Evolutionary conservation across 2,797 vertebrate genomes (phyloP), one percentile per base, ranked within the genome.

Genomic region (Scomberomorus guttatus): DNA sequence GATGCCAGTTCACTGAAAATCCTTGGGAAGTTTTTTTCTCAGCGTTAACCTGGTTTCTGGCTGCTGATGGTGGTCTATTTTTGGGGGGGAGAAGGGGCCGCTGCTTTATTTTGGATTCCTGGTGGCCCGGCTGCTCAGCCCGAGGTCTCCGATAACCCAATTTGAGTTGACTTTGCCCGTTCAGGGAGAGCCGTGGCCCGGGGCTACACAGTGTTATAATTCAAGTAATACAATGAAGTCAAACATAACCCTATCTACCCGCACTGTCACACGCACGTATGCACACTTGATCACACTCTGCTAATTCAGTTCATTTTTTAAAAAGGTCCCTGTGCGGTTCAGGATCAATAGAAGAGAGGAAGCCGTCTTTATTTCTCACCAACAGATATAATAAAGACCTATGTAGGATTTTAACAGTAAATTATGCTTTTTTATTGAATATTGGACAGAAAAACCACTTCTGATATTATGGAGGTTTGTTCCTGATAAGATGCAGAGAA

Each of bases 121-220:
- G 92, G 93, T 93, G 92, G 84, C 90, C 90, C 83, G 89, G 81
- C 84, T 90, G 78, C 86, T 91, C 84, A 85, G 94, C 94, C 94
- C 82, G 80, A 89, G 94, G 94, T 94, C 93, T 91, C 75, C 85
- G 22, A 86, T 95, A 93, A 95, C 93, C 94, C 95, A 95, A 92
- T 94, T 95, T 94, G 84, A 95, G 89, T 94, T 94, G 95, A 95
- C 93, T 95, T 93, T 93, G 89, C 92, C 89, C 88, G 92, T 93
- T 91, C 77, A 92, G 90, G 89, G 93, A 89, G 93, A 89, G 90
- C 81, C 56, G 48, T 25, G 76, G 87, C 94, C 94, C 81, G 58
- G 32, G 90, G 94, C 93, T 79, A 78, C 56, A 0, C 52, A 57
- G 82, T 85, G 85, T 85, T 61, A 94, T 87, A 91, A 94, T 94